Evolutionary conservation across 2,888 invertebrate species (phyloP).

Genomic region (Trissoscelio sp.): DNA sequence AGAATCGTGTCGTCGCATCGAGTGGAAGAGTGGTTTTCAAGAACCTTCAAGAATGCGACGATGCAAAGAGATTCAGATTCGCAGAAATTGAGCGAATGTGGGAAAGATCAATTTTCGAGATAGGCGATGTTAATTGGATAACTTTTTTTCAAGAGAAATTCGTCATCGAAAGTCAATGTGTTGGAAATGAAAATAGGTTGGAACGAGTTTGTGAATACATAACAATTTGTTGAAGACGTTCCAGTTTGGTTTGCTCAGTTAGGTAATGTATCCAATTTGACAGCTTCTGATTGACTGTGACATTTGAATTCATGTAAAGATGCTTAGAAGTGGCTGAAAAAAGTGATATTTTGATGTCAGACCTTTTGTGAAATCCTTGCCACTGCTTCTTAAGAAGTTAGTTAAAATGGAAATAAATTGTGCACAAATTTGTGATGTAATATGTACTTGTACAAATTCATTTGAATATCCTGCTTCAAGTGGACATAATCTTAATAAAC

Average conservation of each 20-base stretch:
- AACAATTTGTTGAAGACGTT: background rate
- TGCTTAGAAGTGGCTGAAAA: conserved; percentile 15
- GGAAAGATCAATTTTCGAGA: conserved; percentile 25
- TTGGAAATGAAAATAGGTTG: background rate
- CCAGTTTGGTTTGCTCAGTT: conserved; percentile 3
- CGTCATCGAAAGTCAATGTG: background rate
- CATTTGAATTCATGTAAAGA: background rate
- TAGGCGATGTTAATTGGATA: conserved; percentile 3
- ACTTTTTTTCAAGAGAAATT: background rate
- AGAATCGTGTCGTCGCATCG: conserved; percentile 26
- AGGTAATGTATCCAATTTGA: conserved; percentile 6
- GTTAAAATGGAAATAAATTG: conserved; percentile 21
- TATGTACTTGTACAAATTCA: conserved; percentile 1
- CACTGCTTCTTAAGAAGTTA: conserved; percentile 7
- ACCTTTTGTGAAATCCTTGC: conserved; percentile 17
- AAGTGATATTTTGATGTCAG: conserved; percentile 5
- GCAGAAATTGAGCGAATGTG: conserved; percentile 38
- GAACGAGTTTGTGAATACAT: background rate
- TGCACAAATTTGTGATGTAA: conserved; percentile 20
- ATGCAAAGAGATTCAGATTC: conserved; percentile 28
- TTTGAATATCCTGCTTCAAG: conserved; percentile 8
- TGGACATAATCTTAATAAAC: background rate
- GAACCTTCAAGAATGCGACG: conserved; percentile 26
- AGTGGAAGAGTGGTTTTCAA: conserved; percentile 21
- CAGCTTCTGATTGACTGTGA: conserved; percentile 34